These are phyloP conservation scores for Melozone crissalis DNA, from an alignment of 2,113 vertebrate species.

Conservation along the genomic window DNA sequence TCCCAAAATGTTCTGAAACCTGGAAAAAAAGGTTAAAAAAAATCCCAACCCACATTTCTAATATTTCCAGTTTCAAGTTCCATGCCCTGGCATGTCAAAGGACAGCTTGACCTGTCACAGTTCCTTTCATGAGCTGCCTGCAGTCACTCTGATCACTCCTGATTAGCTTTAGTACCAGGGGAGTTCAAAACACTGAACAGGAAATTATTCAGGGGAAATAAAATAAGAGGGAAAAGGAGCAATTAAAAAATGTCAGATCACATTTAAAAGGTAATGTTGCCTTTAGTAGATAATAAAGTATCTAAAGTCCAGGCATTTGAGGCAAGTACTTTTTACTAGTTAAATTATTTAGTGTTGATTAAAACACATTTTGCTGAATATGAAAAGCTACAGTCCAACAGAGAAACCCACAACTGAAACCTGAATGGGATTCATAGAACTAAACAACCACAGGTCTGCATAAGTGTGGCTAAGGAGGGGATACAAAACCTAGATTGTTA, in stretches of 20 bases:
- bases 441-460: constrained; percentile 17
- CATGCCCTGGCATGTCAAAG: constrained; percentile 11
- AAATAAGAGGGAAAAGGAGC: neutral
- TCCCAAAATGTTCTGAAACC: constrained; percentile 43
- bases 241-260: neutral
- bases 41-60: neutral
- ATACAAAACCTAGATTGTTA: constrained; percentile 28
- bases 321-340: constrained; percentile 16
- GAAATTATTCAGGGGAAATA: neutral
- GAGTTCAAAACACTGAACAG: neutral
- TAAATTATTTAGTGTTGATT: constrained; percentile 32
- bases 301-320: constrained; percentile 54
- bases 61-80: constrained; percentile 1
- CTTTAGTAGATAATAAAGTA: constrained; percentile 36
- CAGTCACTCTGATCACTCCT: constrained; percentile 2
- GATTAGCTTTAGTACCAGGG: neutral
- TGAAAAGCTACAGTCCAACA: neutral
- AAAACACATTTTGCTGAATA: neutral
- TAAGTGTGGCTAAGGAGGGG: neutral
- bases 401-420: constrained; percentile 8
- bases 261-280: constrained; percentile 37
- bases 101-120: neutral
- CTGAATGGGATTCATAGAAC: neutral
- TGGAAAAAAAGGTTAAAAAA: constrained; percentile 48
- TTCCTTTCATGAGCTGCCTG: constrained; percentile 49